These are phyloP conservation scores for Hypothenemus hampei DNA, from an alignment of 1,140 invertebrate species.

Conservation along the genomic window DNA sequence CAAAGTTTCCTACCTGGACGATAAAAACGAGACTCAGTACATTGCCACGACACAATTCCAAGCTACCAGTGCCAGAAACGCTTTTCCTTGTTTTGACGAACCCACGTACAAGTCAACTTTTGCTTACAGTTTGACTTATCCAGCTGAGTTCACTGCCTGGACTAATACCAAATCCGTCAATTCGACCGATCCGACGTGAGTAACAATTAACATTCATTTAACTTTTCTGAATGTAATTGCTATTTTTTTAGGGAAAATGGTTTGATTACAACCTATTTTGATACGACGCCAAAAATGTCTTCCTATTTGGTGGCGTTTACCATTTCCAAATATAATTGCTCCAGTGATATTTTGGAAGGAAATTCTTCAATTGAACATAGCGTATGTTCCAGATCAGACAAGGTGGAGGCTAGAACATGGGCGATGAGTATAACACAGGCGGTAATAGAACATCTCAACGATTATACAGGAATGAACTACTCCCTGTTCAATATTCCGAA, in stretches of 20 bases:
- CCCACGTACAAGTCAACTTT: slow-evolving; percentile 15
- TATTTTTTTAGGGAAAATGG: neutral
- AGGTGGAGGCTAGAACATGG: slow-evolving; percentile 51
- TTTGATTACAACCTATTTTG: slow-evolving; percentile 15
- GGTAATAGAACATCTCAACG: slow-evolving; percentile 47
- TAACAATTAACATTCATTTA: too few species aligned
- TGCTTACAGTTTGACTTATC: slow-evolving; percentile 10
- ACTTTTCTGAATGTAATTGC: neutral
- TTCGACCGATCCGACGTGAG: too few species aligned
- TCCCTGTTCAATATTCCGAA: too few species aligned
- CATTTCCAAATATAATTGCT: slow-evolving; percentile 36
- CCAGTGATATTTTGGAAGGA: neutral
- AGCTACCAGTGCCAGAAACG: slow-evolving; percentile 64
- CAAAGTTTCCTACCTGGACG: slow-evolving; percentile 9
- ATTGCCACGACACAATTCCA: slow-evolving; percentile 79
- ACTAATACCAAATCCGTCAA: slow-evolving; percentile 9
- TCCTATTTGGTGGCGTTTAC: slow-evolving; percentile 73
- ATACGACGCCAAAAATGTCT: slow-evolving; percentile 52
- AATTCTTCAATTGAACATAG: neutral
- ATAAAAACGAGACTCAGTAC: slow-evolving; percentile 7
- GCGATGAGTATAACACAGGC: slow-evolving; percentile 46
- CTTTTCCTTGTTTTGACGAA: slow-evolving; percentile 23
- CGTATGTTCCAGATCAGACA: slow-evolving; percentile 52
- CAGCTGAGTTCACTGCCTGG: slow-evolving; percentile 4
- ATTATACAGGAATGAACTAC: slow-evolving; percentile 48